A percentile compares a stretch with the other conserved stretches of the same genome.
These are phyloP conservation scores for Perodicticus potto DNA, from an alignment of 2,797 vertebrate species.

Conservation along the genomic window DNA sequence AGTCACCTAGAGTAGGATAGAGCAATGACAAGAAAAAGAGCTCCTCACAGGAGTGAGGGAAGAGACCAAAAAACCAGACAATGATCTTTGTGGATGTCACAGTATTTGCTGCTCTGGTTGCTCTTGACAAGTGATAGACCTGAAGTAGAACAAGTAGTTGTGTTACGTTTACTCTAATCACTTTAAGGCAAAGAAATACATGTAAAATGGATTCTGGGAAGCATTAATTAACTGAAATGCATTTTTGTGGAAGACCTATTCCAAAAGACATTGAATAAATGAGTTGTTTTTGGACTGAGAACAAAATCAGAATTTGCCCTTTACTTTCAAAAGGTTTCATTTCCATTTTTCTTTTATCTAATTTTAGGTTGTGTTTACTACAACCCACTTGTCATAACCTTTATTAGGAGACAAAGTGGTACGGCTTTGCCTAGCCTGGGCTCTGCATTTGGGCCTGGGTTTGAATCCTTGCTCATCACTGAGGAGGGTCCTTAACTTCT, in stretches of 20 bases:
- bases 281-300: slow-evolving; percentile 21
- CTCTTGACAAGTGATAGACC: not conserved
- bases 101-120: not conserved
- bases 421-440: not conserved
- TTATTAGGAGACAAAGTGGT: not conserved
- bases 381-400: not conserved
- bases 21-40: not conserved
- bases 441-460: not conserved
- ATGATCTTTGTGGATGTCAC: not conserved
- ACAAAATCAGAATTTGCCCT: slow-evolving; percentile 18
- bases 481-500: not conserved
- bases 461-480: not conserved
- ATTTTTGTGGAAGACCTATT: not conserved
- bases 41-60: not conserved
- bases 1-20: not conserved
- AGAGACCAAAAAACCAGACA: not conserved
- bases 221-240: not conserved
- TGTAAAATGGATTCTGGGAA: not conserved
- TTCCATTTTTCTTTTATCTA: not conserved
- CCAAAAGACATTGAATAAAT: not conserved
- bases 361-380: not conserved
- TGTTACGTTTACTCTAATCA: not conserved
- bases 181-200: not conserved
- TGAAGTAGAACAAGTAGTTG: not conserved
- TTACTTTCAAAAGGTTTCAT: not conserved